Evolutionary conservation across 64 coral and sea anemone genomes (phyloP), one percentile per base, ranked within the genome.

Genomic region (Hydrozoanthus tunicans): DNA sequence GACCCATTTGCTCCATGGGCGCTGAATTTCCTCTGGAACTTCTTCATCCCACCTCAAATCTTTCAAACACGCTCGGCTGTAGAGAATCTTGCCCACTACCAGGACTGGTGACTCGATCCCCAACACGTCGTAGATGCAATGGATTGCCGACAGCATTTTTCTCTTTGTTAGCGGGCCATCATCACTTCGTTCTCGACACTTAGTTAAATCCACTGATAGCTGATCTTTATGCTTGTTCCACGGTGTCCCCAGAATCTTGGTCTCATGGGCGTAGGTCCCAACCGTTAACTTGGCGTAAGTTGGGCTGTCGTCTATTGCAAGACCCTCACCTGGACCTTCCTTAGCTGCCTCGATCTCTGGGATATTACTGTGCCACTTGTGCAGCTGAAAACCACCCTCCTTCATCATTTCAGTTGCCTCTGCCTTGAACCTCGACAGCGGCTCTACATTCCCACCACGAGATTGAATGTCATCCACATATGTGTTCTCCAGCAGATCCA

Each of bases 381-480:
- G 94, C 12, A 92, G 65, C 12, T 70, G 76, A 90, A 95, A 90
- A 69, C 90, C 90, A 43, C 59, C 94, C 43, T 92, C 62, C 5
- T 61, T 61, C 94, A 92, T 90, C 9, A 95, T 95, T 12, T 92
- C 67, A 17, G 78, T 95, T 54, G 90, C 82, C 69, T 95, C 94
- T 11, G 70, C 57, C 78, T 95, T 94, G 68, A 95, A 95, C n/a
- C 82, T 73, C 6, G 65, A 51, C 14, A 91, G 17, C 32, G 81
- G 58, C 73, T 95, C 93, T 24, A 57, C 13, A 12, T 58, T 53
- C 15, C 77, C 79, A 59, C 90, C 70, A 59, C 94, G 90, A 53
- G 94, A 92, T 73, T 95, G 90, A 57, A 95, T 77, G 24, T 95
- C 90, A 82, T 91, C 93, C 1, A 91, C 90, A 76, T 94, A 94